These are phyloP conservation scores for Morpho helenor DNA, from an alignment of 2,888 invertebrate genomes.

Conservation along the genomic window DNA sequence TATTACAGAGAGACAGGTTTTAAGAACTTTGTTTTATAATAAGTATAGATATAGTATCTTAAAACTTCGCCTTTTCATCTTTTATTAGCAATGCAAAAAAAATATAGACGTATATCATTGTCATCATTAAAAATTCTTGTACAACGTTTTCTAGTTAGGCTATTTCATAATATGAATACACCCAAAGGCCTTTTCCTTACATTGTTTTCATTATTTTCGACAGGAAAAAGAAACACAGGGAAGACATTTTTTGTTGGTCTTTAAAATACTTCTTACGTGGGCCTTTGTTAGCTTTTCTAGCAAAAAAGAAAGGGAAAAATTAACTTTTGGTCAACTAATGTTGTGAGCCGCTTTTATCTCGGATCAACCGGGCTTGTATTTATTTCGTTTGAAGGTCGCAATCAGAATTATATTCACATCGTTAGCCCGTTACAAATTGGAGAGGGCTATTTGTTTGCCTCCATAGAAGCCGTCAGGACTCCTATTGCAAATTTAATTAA, in stretches of 20 bases:
- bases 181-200: neutral
- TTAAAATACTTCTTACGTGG: neutral
- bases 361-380: neutral
- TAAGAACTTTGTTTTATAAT: no score
- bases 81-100: no score
- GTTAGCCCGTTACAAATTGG: constrained; percentile 28
- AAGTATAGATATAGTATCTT: no score
- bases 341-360: constrained; percentile 1
- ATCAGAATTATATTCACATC: constrained; percentile 15
- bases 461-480: constrained; percentile 59
- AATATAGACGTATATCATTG: no score
- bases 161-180: neutral
- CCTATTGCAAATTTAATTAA: constrained; percentile 73
- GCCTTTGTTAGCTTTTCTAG: neutral
- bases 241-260: neutral
- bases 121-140: no score
- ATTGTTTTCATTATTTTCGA: neutral
- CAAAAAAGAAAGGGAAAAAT: neutral
- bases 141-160: no score
- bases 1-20: no score
- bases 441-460: constrained; percentile 67
- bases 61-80: no score
- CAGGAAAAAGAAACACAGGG: neutral
- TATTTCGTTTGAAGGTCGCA: constrained; percentile 11
- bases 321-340: neutral